phyloP scores from a whole-genome alignment of 2,797 vertebrate species.

The Notamacropus eugenii region DNA sequence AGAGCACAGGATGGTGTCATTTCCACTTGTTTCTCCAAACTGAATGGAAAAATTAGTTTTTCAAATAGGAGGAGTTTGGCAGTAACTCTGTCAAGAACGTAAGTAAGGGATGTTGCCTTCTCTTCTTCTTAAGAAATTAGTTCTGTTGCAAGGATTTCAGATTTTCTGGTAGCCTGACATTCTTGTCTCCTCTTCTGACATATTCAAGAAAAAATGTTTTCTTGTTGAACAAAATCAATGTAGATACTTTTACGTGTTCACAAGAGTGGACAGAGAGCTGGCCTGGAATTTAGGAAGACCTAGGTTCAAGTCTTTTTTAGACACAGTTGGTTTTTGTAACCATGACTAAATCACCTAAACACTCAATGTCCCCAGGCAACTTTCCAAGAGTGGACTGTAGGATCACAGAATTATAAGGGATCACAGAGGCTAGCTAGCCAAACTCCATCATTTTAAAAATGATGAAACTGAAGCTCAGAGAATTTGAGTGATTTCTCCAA shows the following conservation, averaged over 20 bases:
- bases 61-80: neutral
- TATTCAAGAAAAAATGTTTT: neutral
- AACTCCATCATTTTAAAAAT: neutral
- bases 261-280: neutral
- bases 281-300: neutral
- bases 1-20: neutral
- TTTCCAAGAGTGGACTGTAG: neutral
- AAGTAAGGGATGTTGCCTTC: neutral
- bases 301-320: neutral
- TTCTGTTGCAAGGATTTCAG: neutral
- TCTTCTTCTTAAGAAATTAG: neutral
- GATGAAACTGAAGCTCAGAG: neutral
- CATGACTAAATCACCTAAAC: neutral
- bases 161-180: neutral
- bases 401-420: neutral
- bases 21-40: neutral
- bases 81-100: neutral
- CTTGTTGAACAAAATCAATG: neutral
- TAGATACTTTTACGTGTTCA: neutral
- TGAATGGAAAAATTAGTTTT: neutral
- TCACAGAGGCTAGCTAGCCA: neutral
- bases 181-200: neutral
- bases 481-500: neutral
- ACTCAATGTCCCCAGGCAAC: neutral
- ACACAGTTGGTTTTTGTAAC: neutral